These are phyloP conservation scores for Lochmaea capreae DNA, from an alignment of 2,888 invertebrate species.

Conservation along the genomic window DNA sequence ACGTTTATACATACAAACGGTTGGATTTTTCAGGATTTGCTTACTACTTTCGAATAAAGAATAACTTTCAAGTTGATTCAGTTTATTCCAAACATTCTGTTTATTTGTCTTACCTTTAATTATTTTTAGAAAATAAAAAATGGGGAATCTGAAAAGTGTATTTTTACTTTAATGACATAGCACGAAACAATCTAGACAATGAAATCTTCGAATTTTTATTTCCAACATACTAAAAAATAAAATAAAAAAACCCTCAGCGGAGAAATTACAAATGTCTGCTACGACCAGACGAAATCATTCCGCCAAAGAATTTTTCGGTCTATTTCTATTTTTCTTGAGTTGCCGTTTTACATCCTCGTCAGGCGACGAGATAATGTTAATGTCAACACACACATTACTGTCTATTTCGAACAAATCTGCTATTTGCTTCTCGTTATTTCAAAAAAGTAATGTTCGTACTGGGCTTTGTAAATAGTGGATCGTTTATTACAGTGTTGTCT, in stretches of 20 bases:
- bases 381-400: slow-evolving; percentile 46
- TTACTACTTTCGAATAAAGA: slow-evolving; percentile 1
- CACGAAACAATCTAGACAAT: slow-evolving; percentile 32
- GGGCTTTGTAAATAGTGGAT: slow-evolving; percentile 26
- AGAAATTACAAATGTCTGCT: slow-evolving; percentile 46
- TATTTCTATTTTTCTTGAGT: slow-evolving; percentile 40
- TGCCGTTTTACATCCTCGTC: slow-evolving; percentile 42
- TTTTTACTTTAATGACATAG: slow-evolving; percentile 31
- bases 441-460: slow-evolving; percentile 28
- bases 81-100: background rate
- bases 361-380: slow-evolving; percentile 42
- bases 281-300: slow-evolving; percentile 44
- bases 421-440: slow-evolving; percentile 42
- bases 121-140: slow-evolving; percentile 25
- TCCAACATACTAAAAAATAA: slow-evolving; percentile 11
- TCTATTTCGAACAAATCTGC: slow-evolving; percentile 46
- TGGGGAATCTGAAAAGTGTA: slow-evolving; percentile 24
- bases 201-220: slow-evolving; percentile 32
- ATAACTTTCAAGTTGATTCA: background rate
- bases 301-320: slow-evolving; percentile 41
- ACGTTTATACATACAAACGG: slow-evolving; percentile 20
- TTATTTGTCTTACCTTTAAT: background rate
- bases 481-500: slow-evolving; percentile 23
- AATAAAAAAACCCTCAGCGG: slow-evolving; percentile 30
- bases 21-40: slow-evolving; percentile 29